phyloP scores from a whole-genome alignment of 2,888 invertebrate species.

The Chrysolina americana region DNA sequence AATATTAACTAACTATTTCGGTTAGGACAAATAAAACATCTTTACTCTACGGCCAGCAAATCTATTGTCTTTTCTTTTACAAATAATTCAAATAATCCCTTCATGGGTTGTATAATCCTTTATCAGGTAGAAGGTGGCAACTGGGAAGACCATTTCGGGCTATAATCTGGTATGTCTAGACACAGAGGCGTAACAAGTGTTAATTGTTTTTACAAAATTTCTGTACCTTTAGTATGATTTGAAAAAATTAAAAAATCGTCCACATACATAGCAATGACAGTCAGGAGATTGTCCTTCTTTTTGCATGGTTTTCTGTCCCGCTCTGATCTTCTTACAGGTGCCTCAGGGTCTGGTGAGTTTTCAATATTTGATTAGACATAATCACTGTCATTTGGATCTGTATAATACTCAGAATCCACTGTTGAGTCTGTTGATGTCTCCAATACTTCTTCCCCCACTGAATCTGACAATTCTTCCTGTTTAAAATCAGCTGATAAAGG shows the following conservation, averaged over 20 bases:
- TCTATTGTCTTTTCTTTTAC: no score
- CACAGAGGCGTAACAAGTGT: no score
- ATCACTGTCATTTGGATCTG: constrained; percentile 28
- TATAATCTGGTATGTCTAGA: no score
- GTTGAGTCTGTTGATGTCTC: not conserved
- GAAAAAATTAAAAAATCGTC: constrained; percentile 34
- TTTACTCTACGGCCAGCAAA: no score
- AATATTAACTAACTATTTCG: no score
- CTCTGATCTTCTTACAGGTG: constrained; percentile 46
- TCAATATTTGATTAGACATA: constrained; percentile 19
- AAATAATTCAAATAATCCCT: no score
- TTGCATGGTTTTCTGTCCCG: constrained; percentile 42
- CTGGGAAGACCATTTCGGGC: no score
- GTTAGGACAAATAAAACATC: no score
- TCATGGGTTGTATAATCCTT: no score
- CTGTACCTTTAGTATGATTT: constrained; percentile 21
- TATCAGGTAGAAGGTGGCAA: no score
- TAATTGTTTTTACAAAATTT: constrained; percentile 24
- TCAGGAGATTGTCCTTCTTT: not conserved
- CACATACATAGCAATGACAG: constrained; percentile 29
- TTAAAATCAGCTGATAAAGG: not conserved
- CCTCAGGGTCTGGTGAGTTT: constrained; percentile 7
- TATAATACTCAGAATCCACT: constrained; percentile 3
- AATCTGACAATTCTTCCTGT: constrained; percentile 23
- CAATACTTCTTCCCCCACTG: constrained; percentile 30